These are phyloP conservation scores for Eupleurogrammus muticus DNA, from an alignment of 2,797 vertebrate genomes.

Conservation along the genomic window DNA sequence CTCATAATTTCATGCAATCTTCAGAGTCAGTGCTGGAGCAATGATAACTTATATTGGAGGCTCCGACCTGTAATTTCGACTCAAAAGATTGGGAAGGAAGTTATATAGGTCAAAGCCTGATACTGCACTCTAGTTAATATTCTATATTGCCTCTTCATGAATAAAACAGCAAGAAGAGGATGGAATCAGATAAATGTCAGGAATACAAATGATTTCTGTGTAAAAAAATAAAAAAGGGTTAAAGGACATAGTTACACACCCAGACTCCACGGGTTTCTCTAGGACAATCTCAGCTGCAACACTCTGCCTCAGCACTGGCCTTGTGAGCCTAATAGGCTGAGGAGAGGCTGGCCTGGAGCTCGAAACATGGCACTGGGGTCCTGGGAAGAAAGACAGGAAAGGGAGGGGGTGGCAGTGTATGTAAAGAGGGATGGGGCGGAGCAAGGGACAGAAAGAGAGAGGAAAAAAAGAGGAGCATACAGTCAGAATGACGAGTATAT, in stretches of 20 bases:
- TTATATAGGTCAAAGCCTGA: slow-evolving; percentile 42
- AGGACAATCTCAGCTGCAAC: slow-evolving; percentile 81
- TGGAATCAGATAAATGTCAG: slow-evolving; percentile 10
- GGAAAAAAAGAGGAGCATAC: slow-evolving; percentile 13
- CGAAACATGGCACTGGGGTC: slow-evolving; percentile 38
- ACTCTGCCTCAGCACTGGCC: slow-evolving; percentile 57
- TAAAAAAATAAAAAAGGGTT: not conserved
- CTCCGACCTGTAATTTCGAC: slow-evolving; percentile 28
- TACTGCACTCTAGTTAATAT: slow-evolving; percentile 18
- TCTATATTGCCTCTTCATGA: slow-evolving; percentile 19
- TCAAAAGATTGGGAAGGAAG: slow-evolving; percentile 9
- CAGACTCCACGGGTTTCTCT: slow-evolving; percentile 82
- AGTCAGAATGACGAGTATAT: slow-evolving; percentile 31
- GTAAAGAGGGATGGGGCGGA: slow-evolving; percentile 7
- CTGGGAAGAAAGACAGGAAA: slow-evolving; percentile 72
- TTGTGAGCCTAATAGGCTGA: slow-evolving; percentile 88
- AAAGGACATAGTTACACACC: slow-evolving; percentile 80
- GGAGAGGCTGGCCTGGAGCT: slow-evolving; percentile 81
- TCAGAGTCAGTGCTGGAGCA: not conserved
- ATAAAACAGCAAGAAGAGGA: slow-evolving; percentile 6
- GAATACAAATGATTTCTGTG: slow-evolving; percentile 1
- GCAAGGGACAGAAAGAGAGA: slow-evolving; percentile 29
- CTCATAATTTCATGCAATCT: slow-evolving; percentile 18
- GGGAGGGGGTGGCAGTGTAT: slow-evolving; percentile 4
- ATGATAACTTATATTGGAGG: slow-evolving; percentile 9